A percentile compares a stretch with the other conserved stretches of the same genome.
These are phyloP conservation scores for Phengaris arion DNA, from an alignment of 2,888 invertebrate species.

Conservation along the genomic window DNA sequence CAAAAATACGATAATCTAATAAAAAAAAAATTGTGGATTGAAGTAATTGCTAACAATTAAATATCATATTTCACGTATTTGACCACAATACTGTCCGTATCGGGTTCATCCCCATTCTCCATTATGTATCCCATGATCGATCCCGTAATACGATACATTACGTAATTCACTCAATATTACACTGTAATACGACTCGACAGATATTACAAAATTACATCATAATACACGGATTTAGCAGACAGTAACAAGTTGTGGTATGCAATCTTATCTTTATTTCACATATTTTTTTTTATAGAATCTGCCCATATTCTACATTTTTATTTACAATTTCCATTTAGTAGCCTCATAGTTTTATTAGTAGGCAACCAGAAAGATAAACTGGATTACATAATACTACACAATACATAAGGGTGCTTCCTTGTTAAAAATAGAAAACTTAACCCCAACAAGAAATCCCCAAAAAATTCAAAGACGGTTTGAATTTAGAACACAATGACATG, in stretches of 20 bases:
- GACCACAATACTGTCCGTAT: conserved; percentile 26
- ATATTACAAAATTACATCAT: conserved; percentile 6
- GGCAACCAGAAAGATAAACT: too few relatives aligned
- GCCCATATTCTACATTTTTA: too few relatives aligned
- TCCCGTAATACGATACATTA: conserved; percentile 9
- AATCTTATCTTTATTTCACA: background rate
- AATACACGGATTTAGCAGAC: background rate
- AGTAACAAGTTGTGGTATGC: background rate
- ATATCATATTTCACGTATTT: conserved; percentile 19
- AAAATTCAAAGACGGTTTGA: background rate
- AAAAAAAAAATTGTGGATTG: background rate
- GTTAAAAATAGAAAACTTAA: too few relatives aligned
- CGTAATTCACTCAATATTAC: conserved; percentile 25
- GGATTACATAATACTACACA: too few relatives aligned
- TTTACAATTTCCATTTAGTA: too few relatives aligned
- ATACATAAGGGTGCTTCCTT: too few relatives aligned
- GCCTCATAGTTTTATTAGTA: too few relatives aligned
- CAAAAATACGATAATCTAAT: background rate
- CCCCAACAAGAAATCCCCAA: too few relatives aligned
- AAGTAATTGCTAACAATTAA: conserved; percentile 18
- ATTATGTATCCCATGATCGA: background rate
- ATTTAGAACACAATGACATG: conserved; percentile 14
- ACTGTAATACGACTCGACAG: conserved; percentile 20
- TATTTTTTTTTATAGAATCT: background rate
- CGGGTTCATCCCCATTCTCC: background rate